A percentile compares a stretch with the other conserved stretches of the same genome.
phyloP scores from a whole-genome alignment of 2,113 vertebrate genomes.

The Tamias sibiricus region DNA sequence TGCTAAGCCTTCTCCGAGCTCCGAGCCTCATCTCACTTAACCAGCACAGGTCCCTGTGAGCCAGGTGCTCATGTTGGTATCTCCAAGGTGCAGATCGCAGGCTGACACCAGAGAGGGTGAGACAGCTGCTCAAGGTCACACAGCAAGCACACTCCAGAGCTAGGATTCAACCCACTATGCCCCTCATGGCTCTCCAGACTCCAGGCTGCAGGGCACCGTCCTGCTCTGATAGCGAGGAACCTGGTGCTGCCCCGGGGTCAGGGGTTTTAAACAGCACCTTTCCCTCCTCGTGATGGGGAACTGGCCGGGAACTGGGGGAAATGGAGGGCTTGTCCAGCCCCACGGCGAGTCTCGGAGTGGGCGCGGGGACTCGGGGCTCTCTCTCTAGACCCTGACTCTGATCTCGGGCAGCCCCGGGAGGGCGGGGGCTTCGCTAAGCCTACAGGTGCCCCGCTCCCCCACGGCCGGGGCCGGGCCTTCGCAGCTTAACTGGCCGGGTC shows the following conservation, averaged over 20 bases:
- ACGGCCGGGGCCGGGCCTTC: too few relatives aligned
- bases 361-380: background rate
- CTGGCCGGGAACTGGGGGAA: background rate
- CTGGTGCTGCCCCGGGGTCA: fast-evolving
- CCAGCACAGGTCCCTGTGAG: too few relatives aligned
- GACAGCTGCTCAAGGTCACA: background rate
- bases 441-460: too few relatives aligned
- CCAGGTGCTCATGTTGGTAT: fast-evolving
- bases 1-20: fast-evolving
- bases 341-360: background rate
- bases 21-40: fast-evolving
- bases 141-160: background rate
- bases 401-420: too few relatives aligned
- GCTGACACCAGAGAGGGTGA: background rate
- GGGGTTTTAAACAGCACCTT: too few relatives aligned
- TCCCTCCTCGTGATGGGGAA: background rate
- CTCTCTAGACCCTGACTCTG: background rate
- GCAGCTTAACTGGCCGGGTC: too few relatives aligned
- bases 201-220: background rate
- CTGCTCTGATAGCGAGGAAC: background rate
- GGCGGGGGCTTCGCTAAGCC: too few relatives aligned
- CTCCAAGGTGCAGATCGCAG: background rate
- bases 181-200: background rate
- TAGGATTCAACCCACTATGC: background rate
- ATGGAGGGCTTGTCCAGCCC: background rate